phyloP scores from a whole-genome alignment of 2,888 invertebrate genomes.

The Aphodius sticticus region DNA sequence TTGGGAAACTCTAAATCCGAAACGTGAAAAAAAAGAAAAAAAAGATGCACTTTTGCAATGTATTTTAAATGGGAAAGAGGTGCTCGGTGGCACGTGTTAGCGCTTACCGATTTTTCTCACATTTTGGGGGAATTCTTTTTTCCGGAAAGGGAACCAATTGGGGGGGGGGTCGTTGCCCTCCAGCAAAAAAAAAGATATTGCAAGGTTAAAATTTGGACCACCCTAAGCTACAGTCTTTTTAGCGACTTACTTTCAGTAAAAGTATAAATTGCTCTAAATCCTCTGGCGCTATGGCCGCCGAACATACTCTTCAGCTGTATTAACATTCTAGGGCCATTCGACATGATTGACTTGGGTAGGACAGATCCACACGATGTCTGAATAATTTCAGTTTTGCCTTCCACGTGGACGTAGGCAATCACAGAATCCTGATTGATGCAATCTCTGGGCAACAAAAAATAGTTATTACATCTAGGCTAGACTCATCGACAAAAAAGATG shows the following conservation, averaged over 20 bases:
- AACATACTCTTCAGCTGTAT: slow-evolving; percentile 84
- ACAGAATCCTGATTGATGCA: slow-evolving; percentile 81
- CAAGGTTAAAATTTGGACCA: too few species aligned
- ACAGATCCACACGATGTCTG: slow-evolving; percentile 87
- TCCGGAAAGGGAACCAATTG: too few species aligned
- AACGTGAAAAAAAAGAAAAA: too few species aligned
- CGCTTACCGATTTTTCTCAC: too few species aligned
- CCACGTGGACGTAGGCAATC: slow-evolving; percentile 83
- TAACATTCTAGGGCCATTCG: slow-evolving; percentile 85
- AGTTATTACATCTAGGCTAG: neutral
- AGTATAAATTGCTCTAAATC: slow-evolving; percentile 87
- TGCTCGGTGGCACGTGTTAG: too few species aligned
- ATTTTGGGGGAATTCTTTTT: too few species aligned
- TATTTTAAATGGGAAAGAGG: too few species aligned
- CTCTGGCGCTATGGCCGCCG: slow-evolving; percentile 80
- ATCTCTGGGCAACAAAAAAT: slow-evolving; percentile 61
- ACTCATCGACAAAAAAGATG: too few species aligned
- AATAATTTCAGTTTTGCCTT: slow-evolving; percentile 84
- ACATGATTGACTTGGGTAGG: slow-evolving; percentile 90
- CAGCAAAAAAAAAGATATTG: too few species aligned
- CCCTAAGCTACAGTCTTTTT: neutral
- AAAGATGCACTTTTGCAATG: too few species aligned
- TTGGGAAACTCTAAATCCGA: too few species aligned
- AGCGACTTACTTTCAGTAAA: slow-evolving; percentile 80
- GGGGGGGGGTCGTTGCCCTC: too few species aligned